Conservation (phyloP, 2,113 vertebrate species). For the Serilophus lunatus region DNA sequence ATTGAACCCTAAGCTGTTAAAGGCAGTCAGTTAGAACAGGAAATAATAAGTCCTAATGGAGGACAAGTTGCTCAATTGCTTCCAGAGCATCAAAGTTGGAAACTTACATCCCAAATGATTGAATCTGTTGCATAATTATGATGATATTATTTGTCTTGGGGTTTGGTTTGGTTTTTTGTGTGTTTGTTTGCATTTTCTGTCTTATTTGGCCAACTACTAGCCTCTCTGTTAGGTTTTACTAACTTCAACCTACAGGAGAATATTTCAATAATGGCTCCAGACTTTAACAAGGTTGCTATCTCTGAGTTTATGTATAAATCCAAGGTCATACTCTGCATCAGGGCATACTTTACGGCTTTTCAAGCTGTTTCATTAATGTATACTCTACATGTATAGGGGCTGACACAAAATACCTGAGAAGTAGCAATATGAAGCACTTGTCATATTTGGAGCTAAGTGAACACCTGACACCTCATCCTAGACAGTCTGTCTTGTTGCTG, state of each 20-base stretch:
- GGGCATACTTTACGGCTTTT: neutral
- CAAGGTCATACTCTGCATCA: neutral
- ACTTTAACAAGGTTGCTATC: neutral
- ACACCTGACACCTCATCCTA: neutral
- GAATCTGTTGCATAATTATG: neutral
- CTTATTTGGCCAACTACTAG: neutral
- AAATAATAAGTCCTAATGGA: neutral
- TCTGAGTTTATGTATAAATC: neutral
- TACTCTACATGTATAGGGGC: neutral
- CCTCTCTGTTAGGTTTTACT: neutral
- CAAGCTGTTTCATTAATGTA: neutral
- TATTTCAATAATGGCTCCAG: neutral
- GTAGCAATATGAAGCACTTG: neutral
- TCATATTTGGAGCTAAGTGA: neutral
- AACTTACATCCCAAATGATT: neutral
- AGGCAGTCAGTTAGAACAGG: neutral
- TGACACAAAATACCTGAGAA: neutral
- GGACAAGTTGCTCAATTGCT: neutral
- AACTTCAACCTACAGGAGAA: neutral
- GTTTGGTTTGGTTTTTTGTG: too few species aligned
- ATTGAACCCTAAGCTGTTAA: slow-evolving; percentile 2
- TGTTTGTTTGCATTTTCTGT: too few species aligned
- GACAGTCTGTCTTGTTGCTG: neutral
- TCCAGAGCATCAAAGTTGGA: neutral
- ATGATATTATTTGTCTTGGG: neutral